Conservation (phyloP, 2,888 invertebrate genomes). For the Drosophila colorata region DNA sequence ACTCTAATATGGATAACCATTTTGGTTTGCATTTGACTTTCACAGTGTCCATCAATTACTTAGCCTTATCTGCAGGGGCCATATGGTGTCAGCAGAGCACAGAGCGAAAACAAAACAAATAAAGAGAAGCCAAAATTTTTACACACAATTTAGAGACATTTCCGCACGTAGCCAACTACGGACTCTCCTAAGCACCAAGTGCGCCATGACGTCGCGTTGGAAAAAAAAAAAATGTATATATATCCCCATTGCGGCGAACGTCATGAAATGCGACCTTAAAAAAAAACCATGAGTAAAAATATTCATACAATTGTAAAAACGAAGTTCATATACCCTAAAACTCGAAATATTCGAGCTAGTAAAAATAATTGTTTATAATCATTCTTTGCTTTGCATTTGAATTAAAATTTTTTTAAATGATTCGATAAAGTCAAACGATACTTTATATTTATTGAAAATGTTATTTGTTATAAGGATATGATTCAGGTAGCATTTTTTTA, state of each 20-base stretch:
- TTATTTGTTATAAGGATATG: neutral
- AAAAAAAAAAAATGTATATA: constrained; percentile 46
- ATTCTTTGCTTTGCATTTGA: too few relatives aligned
- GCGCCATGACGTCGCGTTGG: constrained; percentile 44
- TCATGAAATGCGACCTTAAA: constrained; percentile 53
- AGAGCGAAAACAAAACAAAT: constrained; percentile 43
- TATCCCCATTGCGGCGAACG: constrained; percentile 60
- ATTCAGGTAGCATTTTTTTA: neutral
- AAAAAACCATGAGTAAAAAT: constrained; percentile 30
- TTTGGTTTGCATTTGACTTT: constrained; percentile 53
- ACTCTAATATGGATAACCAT: constrained; percentile 28
- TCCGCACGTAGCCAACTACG: constrained; percentile 68
- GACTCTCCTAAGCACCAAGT: constrained; percentile 52
- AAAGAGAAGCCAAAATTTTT: constrained; percentile 65
- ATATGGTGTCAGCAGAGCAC: constrained; percentile 66
- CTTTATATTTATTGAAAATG: too few relatives aligned
- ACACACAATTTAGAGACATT: constrained; percentile 80
- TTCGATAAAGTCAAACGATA: too few relatives aligned
- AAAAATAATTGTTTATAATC: neutral
- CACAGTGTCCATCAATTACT: constrained; percentile 72
- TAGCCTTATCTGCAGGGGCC: constrained; percentile 71
- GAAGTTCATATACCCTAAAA: constrained; percentile 21
- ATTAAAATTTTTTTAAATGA: neutral
- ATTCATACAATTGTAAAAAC: neutral
- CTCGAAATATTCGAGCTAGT: neutral